Percentiles rank a stretch among this genome's conserved stretches.
Conservation (phyloP, 2,797 vertebrate species). For the Spinus olivaceus region DNA sequence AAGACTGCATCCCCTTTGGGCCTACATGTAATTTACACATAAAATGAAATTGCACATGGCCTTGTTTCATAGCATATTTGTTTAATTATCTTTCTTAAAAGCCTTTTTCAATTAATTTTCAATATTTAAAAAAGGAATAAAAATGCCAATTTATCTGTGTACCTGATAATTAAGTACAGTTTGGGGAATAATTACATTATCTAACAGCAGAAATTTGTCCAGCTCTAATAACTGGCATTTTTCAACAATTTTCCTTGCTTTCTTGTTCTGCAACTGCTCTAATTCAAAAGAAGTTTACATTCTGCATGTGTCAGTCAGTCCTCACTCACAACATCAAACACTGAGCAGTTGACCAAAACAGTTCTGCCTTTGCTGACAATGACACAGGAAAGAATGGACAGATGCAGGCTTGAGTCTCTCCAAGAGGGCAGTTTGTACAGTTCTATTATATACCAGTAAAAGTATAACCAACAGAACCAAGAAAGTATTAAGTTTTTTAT, state of each 20-base stretch:
- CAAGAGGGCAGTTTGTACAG: neutral
- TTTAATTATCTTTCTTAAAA: slow-evolving; percentile 78
- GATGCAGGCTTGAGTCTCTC: neutral
- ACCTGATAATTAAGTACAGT: slow-evolving; percentile 77
- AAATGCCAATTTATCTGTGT: slow-evolving; percentile 72
- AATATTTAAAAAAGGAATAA: slow-evolving; percentile 77
- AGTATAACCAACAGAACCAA: neutral
- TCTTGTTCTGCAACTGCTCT: neutral
- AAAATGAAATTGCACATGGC: slow-evolving; percentile 77
- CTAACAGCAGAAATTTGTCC: slow-evolving; percentile 69
- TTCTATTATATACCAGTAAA: neutral
- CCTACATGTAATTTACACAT: slow-evolving; percentile 78
- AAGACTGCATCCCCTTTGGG: slow-evolving; percentile 73
- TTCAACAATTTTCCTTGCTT: slow-evolving; percentile 18
- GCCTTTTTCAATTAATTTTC: slow-evolving; percentile 79
- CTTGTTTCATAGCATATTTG: slow-evolving; percentile 76
- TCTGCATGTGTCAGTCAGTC: neutral
- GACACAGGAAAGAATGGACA: neutral
- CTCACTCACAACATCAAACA: neutral
- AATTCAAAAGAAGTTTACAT: neutral
- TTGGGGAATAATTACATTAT: slow-evolving; percentile 75
- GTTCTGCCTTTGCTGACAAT: neutral
- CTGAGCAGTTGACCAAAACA: neutral
- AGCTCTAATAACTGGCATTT: slow-evolving; percentile 41
- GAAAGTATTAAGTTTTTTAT: neutral